Evolutionary conservation across 2,888 invertebrate species (phyloP).

Genomic region (Oxyteleia sp.): DNA sequence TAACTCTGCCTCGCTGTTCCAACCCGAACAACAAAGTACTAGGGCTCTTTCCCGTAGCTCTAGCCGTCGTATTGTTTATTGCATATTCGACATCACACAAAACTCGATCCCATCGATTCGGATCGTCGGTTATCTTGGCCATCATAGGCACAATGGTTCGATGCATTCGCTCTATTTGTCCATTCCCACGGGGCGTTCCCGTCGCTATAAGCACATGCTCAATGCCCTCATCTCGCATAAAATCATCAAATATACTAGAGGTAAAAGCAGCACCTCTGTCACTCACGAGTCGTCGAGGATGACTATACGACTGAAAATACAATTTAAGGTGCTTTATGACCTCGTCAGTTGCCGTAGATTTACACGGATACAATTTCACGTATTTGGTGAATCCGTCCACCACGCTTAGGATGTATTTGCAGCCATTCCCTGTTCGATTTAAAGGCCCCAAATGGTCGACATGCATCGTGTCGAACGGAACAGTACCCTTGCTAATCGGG

Average conservation of each 20-base stretch:
- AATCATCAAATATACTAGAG: constrained; percentile 76
- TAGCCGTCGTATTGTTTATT: background rate
- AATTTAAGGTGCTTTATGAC: constrained; percentile 78
- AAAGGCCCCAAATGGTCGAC: constrained; percentile 78
- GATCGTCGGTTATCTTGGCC: constrained; percentile 16
- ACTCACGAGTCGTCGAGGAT: constrained; percentile 79
- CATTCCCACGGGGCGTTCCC: constrained; percentile 78
- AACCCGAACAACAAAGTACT: background rate
- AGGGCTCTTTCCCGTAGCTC: background rate
- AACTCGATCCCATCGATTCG: background rate
- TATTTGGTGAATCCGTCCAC: constrained; percentile 78
- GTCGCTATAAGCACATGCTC: constrained; percentile 77
- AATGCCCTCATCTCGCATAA: constrained; percentile 76
- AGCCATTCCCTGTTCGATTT: constrained; percentile 46
- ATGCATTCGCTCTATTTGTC: constrained; percentile 78
- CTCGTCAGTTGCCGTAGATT: constrained; percentile 61
- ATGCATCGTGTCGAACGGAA: constrained; percentile 64
- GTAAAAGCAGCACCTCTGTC: constrained; percentile 85
- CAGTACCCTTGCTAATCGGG: no score
- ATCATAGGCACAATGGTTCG: constrained; percentile 74
- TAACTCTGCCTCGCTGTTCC: background rate
- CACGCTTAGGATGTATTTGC: constrained; percentile 51
- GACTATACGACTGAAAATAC: constrained; percentile 78
- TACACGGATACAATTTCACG: constrained; percentile 20
- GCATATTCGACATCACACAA: background rate